phyloP scores from a whole-genome alignment of 2,113 vertebrate genomes.

The Serinus canaria region DNA sequence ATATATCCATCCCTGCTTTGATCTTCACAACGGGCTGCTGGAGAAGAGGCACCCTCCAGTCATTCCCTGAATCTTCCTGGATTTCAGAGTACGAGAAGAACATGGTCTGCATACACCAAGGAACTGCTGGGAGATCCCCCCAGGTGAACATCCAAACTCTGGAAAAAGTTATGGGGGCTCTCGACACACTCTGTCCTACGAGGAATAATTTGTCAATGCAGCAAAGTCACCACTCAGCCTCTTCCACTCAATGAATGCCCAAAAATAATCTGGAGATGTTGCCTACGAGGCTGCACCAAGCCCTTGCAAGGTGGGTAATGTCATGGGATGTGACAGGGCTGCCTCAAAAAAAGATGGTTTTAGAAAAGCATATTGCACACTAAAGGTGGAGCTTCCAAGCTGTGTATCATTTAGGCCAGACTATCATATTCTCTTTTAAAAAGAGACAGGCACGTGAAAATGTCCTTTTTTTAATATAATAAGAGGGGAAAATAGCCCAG shows the following conservation, averaged over 20 bases:
- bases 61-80: not conserved
- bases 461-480: not conserved
- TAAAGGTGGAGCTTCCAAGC: not conserved
- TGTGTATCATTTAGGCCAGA: not conserved
- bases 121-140: not conserved
- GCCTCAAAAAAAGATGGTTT: not conserved
- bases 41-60: not conserved
- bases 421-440: not conserved
- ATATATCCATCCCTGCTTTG: not conserved
- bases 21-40: not conserved
- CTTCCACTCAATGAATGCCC: not conserved
- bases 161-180: not conserved
- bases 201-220: not conserved
- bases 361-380: not conserved
- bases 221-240: not conserved
- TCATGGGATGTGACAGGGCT: not conserved
- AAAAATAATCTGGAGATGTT: not conserved
- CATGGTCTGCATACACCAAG: not conserved
- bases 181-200: not conserved
- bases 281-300: not conserved
- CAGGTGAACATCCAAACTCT: not conserved
- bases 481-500: not conserved
- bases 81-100: not conserved
- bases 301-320: not conserved
- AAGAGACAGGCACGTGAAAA: not conserved